Evolutionary conservation across 2,113 vertebrate genomes (phyloP), one percentile per base, ranked within the genome.

Genomic region (Cacatua alba): DNA sequence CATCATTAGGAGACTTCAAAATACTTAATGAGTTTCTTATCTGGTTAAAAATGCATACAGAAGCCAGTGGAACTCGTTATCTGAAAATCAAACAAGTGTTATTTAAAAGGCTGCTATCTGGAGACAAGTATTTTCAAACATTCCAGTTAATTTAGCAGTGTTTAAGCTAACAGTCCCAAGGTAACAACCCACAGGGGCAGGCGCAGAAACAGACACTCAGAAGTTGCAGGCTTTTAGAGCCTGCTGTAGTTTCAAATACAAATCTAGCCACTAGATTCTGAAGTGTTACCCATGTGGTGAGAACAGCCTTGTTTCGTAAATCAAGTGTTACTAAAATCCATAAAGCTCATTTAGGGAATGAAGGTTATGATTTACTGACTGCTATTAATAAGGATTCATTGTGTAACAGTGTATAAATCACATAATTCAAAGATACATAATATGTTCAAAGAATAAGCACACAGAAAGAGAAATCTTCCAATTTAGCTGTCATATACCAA

Each of bases 71-170:
- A 76, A 94, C 52, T 64, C 44, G 80, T 81, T 94, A 89, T 95
- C 88, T 74, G 65, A n/a, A 86, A 79, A 96, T 75, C 69, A 86
- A 65, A 76, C 48, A 72, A 91, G 83, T 82, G 88, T 53, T 75
- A 68, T 86, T 91, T 78, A 29, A 60, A 89, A 65, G 59, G 74
- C 31, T 84, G 53, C 68, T 88, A 43, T 90, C 76, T 51, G 46
- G 39, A 86, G 62, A 43, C 83, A 52, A 37, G 70, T 52, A 82
- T 76, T 93, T 84, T 25, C 81, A 93, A 87, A 76, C 74, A 79
- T 64, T 64, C 80, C 33, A 0, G 48, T 23, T 86, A 55, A 60
- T 67, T 87, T 37, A 39, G 51, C 60, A 12, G 55, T 26, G 72
- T 62, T 82, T 39, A 60, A 87, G 72, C 46, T 26, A 49, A 63